Evolutionary conservation across 1,140 invertebrate species (phyloP).

Genomic region (Meloidogyne chitwoodi): DNA sequence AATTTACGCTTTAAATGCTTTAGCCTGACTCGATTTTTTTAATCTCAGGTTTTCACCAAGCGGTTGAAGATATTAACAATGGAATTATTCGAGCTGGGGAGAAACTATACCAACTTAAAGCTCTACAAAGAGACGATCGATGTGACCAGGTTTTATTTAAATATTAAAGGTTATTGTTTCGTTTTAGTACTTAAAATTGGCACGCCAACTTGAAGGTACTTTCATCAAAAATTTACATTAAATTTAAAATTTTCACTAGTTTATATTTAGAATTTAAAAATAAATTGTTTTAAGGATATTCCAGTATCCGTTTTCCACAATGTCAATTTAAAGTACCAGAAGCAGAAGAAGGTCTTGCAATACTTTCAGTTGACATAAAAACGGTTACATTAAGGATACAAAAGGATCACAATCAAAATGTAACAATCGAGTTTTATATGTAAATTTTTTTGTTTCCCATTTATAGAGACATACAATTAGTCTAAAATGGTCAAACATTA

Average conservation of each 20-base stretch:
- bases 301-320: conserved; percentile 28
- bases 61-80: conserved; percentile 50
- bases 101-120: conserved; percentile 55
- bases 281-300: conserved; percentile 24
- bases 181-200: conserved; percentile 40
- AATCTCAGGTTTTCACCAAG: conserved; percentile 44
- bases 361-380: conserved; percentile 28
- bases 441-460: not conserved
- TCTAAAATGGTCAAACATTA: conserved; percentile 26
- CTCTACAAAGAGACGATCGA: conserved; percentile 53
- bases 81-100: conserved; percentile 42
- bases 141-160: conserved; percentile 30
- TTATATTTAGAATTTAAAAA: not conserved
- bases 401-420: conserved; percentile 32
- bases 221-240: no score
- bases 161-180: not conserved
- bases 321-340: conserved; percentile 24
- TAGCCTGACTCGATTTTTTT: not conserved
- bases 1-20: no score
- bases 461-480: conserved; percentile 32
- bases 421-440: not conserved
- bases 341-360: conserved; percentile 28
- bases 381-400: conserved; percentile 26
- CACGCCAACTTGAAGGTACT: conserved; percentile 25
- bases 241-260: no score